Base-by-base conservation (phyloP, 2,113 vertebrate species). In the Anarhynchus alexandrinus region DNA sequence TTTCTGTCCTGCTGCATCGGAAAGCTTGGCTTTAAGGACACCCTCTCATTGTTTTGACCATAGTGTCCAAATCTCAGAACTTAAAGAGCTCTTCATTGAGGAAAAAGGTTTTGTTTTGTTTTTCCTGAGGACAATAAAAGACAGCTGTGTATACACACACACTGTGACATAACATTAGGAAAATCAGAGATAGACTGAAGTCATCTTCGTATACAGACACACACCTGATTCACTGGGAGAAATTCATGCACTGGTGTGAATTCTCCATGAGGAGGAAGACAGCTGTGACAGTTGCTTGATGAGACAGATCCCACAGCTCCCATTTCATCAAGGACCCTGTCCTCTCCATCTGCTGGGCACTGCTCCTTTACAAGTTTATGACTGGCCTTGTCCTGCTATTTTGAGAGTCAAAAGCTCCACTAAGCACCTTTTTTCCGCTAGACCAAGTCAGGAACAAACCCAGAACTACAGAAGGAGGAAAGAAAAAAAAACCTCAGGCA, bases 11-110 rank as follows among this genome's bases (percentile, higher is more conserved):
- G 11, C 80, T 92, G 84, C 83, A 93, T 11, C 72, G 71, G n/a
- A 84, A 92, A 78, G 19, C 40, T 73, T 67, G 59, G 83, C 78
- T 96, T 90, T 86, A 94, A 72, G 77, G 92, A 96, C 96, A 95
- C 59, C 14, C 43, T 82, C 76, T 27, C 64, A 42, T 57, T 71
- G 58, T 73, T 89, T 66, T 86, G 58, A 32, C 65, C 72, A 70
- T 27, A 36, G 43, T 4, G 49, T 61, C 85, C 84, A 77, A 70
- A 78, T 51, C 38, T 78, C 82, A 58, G 80, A 82, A 86, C n/a
- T 55, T 15, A 62, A 61, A 83, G 59, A 38, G 23, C 49, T 73
- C 66, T 66, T 80, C 71, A 80, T 4, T 30, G 52, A 78, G 32
- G 11, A 67, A 69, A 91, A 88, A 61, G 8, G 7, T 42, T 42